phyloP scores from a whole-genome alignment of 2,888 invertebrate genomes.

The Thera britannica region DNA sequence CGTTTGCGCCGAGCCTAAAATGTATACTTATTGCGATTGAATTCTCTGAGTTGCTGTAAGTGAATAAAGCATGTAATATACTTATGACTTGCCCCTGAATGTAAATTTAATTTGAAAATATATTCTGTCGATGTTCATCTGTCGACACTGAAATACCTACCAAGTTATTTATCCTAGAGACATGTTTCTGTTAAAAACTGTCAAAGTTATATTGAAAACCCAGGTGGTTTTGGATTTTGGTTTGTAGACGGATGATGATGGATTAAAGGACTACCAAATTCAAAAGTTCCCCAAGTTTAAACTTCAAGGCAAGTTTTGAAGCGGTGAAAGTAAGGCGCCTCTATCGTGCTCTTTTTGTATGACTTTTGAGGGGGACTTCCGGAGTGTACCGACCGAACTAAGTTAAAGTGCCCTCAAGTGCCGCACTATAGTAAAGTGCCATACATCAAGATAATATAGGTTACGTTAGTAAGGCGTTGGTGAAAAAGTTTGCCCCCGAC shows the following conservation, averaged over 20 bases:
- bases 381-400: background rate
- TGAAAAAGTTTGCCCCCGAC: too few species aligned
- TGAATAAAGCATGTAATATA: too few species aligned
- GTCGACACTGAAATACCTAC: background rate
- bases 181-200: too few species aligned
- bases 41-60: too few species aligned
- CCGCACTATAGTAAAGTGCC: background rate
- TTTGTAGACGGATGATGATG: too few species aligned
- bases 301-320: slow-evolving; percentile 26
- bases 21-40: too few species aligned
- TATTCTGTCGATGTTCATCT: background rate
- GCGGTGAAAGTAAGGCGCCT: slow-evolving; percentile 20
- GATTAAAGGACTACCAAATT: background rate
- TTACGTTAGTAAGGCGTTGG: too few species aligned
- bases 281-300: slow-evolving; percentile 16
- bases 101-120: slow-evolving; percentile 4
- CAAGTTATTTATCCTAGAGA: background rate
- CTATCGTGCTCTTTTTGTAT: slow-evolving; percentile 20
- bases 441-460: background rate
- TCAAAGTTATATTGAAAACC: too few species aligned
- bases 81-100: background rate
- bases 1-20: too few species aligned
- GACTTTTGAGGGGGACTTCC: slow-evolving; percentile 17
- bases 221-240: too few species aligned
- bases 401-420: background rate